Conservation (phyloP, 2,888 invertebrate genomes). For the Encarsia formosa region DNA sequence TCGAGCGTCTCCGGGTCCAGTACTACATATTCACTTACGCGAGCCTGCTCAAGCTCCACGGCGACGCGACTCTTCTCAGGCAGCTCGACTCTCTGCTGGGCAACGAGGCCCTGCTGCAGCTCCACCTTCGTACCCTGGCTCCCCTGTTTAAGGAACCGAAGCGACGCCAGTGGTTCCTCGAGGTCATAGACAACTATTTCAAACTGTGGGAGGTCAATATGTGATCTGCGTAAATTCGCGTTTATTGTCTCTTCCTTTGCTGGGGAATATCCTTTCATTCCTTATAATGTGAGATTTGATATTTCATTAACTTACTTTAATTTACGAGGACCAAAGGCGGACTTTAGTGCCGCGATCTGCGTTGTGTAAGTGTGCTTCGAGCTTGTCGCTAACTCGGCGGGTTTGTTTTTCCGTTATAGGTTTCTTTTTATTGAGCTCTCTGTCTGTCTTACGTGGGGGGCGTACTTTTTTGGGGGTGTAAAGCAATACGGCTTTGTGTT, state of each 20-base stretch:
- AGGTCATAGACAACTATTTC: conserved; percentile 84
- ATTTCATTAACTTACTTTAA: too few relatives aligned
- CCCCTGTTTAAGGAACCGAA: conserved; percentile 75
- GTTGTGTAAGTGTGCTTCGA: too few relatives aligned
- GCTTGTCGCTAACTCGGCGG: too few relatives aligned
- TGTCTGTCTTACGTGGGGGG: too few relatives aligned
- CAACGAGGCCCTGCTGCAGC: conserved; percentile 78
- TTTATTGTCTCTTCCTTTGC: too few relatives aligned
- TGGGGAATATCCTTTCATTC: too few relatives aligned
- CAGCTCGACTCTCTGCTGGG: conserved; percentile 69
- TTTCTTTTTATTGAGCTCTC: too few relatives aligned
- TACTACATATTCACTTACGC: conserved; percentile 80
- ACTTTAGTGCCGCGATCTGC: neutral
- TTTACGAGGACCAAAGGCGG: conserved; percentile 11
- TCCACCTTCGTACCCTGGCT: conserved; percentile 74
- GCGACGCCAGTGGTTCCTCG: conserved; percentile 74
- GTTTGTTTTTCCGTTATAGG: too few relatives aligned
- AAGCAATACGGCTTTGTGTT: too few relatives aligned
- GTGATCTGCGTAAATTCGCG: too few relatives aligned
- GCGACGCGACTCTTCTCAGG: conserved; percentile 67
- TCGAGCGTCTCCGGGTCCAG: conserved; percentile 64
- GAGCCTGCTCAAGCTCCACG: conserved; percentile 75
- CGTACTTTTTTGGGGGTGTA: too few relatives aligned
- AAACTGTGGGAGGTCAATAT: conserved; percentile 88
- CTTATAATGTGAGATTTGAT: neutral